Evolutionary conservation across 1,140 invertebrate genomes (phyloP), one percentile per base, ranked within the genome.

Genomic region (Drosophila micromelanica): DNA sequence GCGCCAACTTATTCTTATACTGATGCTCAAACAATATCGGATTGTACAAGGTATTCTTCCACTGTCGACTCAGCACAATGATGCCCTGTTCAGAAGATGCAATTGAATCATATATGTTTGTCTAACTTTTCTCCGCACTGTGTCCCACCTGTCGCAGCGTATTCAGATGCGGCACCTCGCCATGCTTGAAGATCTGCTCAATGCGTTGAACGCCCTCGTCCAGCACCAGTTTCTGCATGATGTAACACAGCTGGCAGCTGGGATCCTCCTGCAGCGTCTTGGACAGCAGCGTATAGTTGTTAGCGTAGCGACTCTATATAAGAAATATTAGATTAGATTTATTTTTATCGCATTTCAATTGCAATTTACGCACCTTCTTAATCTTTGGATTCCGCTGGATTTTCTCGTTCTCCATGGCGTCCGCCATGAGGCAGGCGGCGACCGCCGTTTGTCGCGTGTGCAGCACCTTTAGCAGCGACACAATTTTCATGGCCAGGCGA

Each of bases 1-100:
- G 96, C 70, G 95, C 94, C 38, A 96, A 93, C 90, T 97, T 96
- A 54, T 94, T 95, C 93, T 97, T 98, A 84, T 97, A 96, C 90
- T 97, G 97, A 90, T 98, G 96, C 80, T 98, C 97, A 54, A 98
- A 94, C 37, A 98, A 93, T 49, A 98, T 93, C 0, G 98, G 98
- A 76, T 98, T 98, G 90, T 99, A 98, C 2, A 99, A 93, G 3
- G 98, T 96, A 92, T 98, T 98, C 92, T 99, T 99, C 98, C 98
- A 99, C 90, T 99, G 98, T 2, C 98, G 94, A 81, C 97, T 98
- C 15, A 99, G 91, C 46, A 98, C 97, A 90, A 98, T 96, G 15
- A 98, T 95, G n/a, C 97, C 97, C 95, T 97, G 73, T 35, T 93
- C 86, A 70, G 0, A 5, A 13, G 11, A 9, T 12, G 3, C n/a